phyloP scores from a whole-genome alignment of 2,888 invertebrate genomes.

The Hybos culiciformis region DNA sequence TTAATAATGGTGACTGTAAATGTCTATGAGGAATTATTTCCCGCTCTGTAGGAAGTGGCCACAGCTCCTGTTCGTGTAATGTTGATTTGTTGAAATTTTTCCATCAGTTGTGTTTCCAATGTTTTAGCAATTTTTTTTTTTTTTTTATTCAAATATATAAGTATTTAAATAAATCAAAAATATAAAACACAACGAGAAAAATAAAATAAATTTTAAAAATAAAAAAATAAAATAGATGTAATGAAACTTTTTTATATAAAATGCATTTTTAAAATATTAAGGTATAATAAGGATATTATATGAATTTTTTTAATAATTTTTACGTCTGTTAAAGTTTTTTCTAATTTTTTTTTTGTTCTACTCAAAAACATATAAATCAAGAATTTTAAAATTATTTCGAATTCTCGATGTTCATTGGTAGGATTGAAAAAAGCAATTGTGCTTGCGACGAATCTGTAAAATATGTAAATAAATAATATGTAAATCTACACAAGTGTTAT shows the following conservation, averaged over 20 bases:
- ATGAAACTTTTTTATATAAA: not conserved
- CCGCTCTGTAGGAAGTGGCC: slow-evolving; percentile 48
- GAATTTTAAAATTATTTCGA: not conserved
- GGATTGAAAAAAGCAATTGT: too few species aligned
- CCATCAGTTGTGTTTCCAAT: not conserved
- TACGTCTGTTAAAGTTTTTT: not conserved
- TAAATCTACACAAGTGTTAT: too few species aligned
- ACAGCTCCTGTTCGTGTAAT: slow-evolving; percentile 37
- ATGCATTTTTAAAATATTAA: not conserved
- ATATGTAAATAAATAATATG: too few species aligned
- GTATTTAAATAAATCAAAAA: not conserved
- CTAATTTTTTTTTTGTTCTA: not conserved
- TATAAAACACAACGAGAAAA: not conserved
- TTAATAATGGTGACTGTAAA: slow-evolving; percentile 50
- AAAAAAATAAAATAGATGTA: not conserved
- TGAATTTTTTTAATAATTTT: not conserved
- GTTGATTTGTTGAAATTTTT: not conserved
- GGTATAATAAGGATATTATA: not conserved
- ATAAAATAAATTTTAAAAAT: not conserved
- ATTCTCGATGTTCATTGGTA: too few species aligned
- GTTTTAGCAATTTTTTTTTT: not conserved
- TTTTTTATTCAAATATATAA: not conserved
- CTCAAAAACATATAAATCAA: not conserved
- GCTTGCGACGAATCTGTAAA: too few species aligned
- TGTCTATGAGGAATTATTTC: slow-evolving; percentile 55